These are phyloP conservation scores for Polydrusus cervinus DNA, from an alignment of 2,888 invertebrate genomes.

Conservation along the genomic window DNA sequence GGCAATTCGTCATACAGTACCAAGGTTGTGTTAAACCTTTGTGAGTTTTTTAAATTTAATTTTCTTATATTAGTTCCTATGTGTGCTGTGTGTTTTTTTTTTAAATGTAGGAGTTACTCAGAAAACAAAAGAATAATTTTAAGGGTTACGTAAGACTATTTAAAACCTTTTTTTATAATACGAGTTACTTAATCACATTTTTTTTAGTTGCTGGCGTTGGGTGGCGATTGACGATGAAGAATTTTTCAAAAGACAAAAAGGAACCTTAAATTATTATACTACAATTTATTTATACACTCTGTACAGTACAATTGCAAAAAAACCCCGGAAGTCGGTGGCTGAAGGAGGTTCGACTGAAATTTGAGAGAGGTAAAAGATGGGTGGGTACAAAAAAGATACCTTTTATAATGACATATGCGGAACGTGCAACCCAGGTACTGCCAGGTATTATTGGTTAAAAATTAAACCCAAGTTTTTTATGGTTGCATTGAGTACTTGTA, in stretches of 20 bases:
- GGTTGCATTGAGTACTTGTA: background rate
- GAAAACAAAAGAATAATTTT: background rate
- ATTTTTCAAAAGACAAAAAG: too few species aligned
- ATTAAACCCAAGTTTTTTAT: constrained; percentile 20
- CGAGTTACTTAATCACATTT: background rate
- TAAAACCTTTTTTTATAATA: background rate
- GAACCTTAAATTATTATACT: too few species aligned
- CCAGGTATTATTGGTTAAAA: constrained; percentile 21
- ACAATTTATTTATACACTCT: background rate
- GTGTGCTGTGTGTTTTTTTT: background rate
- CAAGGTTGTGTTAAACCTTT: constrained; percentile 13
- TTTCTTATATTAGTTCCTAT: constrained; percentile 4
- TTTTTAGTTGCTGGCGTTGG: too few species aligned
- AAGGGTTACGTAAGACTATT: constrained; percentile 6
- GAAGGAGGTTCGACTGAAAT: constrained; percentile 3
- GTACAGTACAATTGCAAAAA: background rate
- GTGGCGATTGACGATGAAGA: too few species aligned
- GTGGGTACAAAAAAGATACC: constrained; percentile 19
- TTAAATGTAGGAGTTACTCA: background rate
- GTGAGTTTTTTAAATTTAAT: background rate
- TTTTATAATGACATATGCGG: constrained; percentile 26
- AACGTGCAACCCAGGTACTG: constrained; percentile 13
- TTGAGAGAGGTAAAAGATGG: constrained; percentile 10
- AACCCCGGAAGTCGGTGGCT: constrained; percentile 2
- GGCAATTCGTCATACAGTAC: constrained; percentile 14